Evolutionary conservation across 2,113 vertebrate species (phyloP), one percentile per base, ranked within the genome.

Genomic region (Nerophis ophidion): DNA sequence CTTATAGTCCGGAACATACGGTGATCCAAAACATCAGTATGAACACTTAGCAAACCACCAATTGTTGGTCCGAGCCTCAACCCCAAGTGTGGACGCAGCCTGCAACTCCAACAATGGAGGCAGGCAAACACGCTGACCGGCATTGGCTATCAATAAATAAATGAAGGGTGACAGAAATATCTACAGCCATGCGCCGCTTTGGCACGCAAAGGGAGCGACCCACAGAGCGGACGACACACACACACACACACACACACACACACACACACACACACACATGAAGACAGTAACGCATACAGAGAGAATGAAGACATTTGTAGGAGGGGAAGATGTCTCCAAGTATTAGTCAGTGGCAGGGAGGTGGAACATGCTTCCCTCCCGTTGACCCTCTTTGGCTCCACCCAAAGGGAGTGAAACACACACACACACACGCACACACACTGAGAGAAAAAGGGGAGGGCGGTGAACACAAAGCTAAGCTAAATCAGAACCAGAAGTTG

Each of bases 141-240:
- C 83, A 65, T 72, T 56, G 61, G 57, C 69, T 83, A 88, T 88
- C 75, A 87, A 87, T 87, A 88, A 87, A 81, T 88, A 88, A 88
- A 87, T 48, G 82, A 66, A 80, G 74, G 65, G 81, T 83, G 81
- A 86, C 85, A 87, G 82, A 88, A 86, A 86, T 86, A 87, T 83
- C 84, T 79, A 80, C 78, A 45, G 57, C 65, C 63, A 51, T 78
- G 75, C 79, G 74, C 57, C 66, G 72, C 75, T 76, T 48, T 67
- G 65, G 73, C 82, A 84, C 54, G 53, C 66, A 61, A 61, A 74
- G 62, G 67, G 65, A 74, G 65, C 68, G 62, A 63, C 57, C 36
- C 60, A 72, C 69, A 69, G 64, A 64, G 65, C 60, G 68, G 56
- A 79, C 66, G 52, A 68, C 58, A 66, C n/a, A n/a, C n/a, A n/a